These are phyloP conservation scores for Leptoteleia sp. DNA, from an alignment of 1,140 invertebrate genomes.

Conservation along the genomic window DNA sequence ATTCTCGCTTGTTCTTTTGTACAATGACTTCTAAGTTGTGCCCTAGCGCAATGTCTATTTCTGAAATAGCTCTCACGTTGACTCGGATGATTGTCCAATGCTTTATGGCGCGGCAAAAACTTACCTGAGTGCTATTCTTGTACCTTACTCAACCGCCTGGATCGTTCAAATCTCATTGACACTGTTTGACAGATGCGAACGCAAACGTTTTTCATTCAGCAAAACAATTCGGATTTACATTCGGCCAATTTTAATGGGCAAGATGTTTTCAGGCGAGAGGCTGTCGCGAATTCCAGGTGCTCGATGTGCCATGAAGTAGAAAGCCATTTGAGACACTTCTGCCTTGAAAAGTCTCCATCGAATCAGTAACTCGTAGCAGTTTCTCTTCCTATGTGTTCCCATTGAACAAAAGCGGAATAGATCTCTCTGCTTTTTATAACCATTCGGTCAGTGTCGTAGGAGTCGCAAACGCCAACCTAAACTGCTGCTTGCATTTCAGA, in stretches of 20 bases:
- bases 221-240: constrained; percentile 53
- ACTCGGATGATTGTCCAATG: constrained; percentile 65
- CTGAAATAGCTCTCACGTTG: constrained; percentile 63
- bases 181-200: constrained; percentile 16
- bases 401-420: constrained; percentile 29
- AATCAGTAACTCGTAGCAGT: constrained; percentile 44
- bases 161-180: constrained; percentile 34
- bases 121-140: constrained; percentile 57
- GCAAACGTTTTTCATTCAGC: constrained; percentile 28
- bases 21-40: constrained; percentile 44
- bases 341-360: constrained; percentile 43
- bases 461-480: constrained; percentile 1
- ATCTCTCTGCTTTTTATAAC: constrained; percentile 35
- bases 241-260: constrained; percentile 41
- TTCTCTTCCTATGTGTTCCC: constrained; percentile 41
- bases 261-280: constrained; percentile 32
- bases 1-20: constrained; percentile 49
- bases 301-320: constrained; percentile 69
- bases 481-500: constrained; percentile 1
- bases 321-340: constrained; percentile 65
- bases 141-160: constrained; percentile 16
- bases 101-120: constrained; percentile 63
- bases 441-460: background rate
- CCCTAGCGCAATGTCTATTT: constrained; percentile 62
- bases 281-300: constrained; percentile 60